Conservation (phyloP, 2,797 vertebrate genomes). For the Pampus argenteus region DNA sequence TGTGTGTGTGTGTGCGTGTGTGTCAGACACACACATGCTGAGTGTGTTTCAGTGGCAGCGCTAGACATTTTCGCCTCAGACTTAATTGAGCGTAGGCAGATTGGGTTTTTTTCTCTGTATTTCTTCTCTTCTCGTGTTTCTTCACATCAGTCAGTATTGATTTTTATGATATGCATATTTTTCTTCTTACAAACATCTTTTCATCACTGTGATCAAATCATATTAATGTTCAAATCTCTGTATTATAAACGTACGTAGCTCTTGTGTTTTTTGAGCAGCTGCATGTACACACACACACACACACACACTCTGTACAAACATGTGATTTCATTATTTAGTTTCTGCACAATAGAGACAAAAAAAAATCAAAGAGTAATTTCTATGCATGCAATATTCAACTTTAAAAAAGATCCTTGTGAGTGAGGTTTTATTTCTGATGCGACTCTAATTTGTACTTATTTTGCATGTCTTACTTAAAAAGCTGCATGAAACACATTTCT, state of each 20-base stretch:
- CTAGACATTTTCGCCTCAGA: constrained; percentile 66
- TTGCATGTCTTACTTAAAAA: constrained; percentile 26
- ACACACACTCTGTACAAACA: not conserved
- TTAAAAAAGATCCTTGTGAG: not conserved
- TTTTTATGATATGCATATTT: not conserved
- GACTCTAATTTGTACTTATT: constrained; percentile 34
- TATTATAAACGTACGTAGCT: not conserved
- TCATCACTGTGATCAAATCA: not conserved
- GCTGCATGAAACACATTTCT: constrained; percentile 45
- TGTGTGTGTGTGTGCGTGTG: constrained; percentile 19
- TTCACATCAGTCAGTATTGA: constrained; percentile 1
- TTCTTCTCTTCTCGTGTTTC: constrained; percentile 29
- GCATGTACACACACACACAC: not conserved
- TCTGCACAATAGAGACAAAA: not conserved
- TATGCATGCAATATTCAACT: not conserved
- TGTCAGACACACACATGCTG: constrained; percentile 22
- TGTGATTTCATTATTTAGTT: constrained; percentile 8
- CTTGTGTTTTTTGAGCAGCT: not conserved
- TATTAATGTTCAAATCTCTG: constrained; percentile 1
- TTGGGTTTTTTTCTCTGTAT: not conserved
- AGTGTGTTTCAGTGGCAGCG: constrained; percentile 47
- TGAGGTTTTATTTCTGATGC: not conserved
- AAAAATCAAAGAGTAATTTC: constrained; percentile 31
- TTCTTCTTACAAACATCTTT: constrained; percentile 3
- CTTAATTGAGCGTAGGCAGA: constrained; percentile 76